Percentiles rank a stretch among this genome's conserved stretches.
Evolutionary conservation across 2,888 invertebrate genomes (phyloP).

Genomic region (Himalopsyche tibetana): DNA sequence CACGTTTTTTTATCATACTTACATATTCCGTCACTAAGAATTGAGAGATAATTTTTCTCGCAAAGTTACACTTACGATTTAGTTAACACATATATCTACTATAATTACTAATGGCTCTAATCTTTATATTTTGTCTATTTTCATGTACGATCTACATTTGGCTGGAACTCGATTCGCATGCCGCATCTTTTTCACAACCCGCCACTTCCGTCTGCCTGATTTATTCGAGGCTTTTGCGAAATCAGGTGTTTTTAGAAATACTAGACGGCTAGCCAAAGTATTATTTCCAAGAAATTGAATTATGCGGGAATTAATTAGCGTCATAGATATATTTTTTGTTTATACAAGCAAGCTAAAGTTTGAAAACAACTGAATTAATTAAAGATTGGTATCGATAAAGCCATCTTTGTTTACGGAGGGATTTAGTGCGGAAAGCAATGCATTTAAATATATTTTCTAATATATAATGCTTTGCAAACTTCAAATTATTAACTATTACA

Average conservation of each 20-base stretch:
- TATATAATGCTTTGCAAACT: too few relatives aligned
- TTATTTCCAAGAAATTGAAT: constrained; percentile 11
- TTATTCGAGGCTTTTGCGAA: constrained; percentile 37
- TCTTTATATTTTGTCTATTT: too few relatives aligned
- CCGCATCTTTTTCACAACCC: not conserved
- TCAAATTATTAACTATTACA: too few relatives aligned
- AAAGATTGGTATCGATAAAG: not conserved
- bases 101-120: too few relatives aligned
- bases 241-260: constrained; percentile 32
- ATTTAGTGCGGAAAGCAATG: too few relatives aligned
- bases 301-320: constrained; percentile 27
- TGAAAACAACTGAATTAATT: constrained; percentile 12
- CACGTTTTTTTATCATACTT: too few relatives aligned
- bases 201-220: constrained; percentile 26
- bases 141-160: not conserved
- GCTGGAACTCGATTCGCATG: not conserved
- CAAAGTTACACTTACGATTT: too few relatives aligned
- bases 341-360: not conserved
- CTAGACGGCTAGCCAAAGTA: constrained; percentile 19
- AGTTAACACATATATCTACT: too few relatives aligned
- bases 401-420: too few relatives aligned
- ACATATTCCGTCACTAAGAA: too few relatives aligned
- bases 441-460: too few relatives aligned
- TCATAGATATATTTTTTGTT: not conserved
- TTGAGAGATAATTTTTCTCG: too few relatives aligned